A percentile compares a stretch with the other conserved stretches of the same genome.
These are phyloP conservation scores for Lethenteron reissneri DNA, from an alignment of 2,113 vertebrate genomes.

Conservation along the genomic window DNA sequence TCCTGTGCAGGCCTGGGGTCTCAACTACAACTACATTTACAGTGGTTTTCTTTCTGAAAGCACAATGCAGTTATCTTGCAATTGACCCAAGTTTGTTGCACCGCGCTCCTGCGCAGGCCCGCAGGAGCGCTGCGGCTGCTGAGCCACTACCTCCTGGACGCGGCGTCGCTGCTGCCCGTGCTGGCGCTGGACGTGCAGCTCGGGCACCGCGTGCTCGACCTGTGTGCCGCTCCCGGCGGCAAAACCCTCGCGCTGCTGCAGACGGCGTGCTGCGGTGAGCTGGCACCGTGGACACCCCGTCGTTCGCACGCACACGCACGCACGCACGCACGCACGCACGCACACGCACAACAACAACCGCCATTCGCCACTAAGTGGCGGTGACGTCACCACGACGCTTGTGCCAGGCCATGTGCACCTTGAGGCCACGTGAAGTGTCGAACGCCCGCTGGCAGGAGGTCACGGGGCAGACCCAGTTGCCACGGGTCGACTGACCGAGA, in stretches of 20 bases:
- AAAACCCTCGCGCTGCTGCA: conserved; percentile 66
- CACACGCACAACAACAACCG: no score
- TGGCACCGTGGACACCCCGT: no score
- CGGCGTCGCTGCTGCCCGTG: conserved; percentile 64
- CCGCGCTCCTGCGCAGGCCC: background rate
- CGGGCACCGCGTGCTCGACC: conserved; percentile 46
- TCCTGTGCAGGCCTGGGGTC: background rate
- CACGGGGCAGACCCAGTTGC: no score
- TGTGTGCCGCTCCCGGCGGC: conserved; percentile 77
- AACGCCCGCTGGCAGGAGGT: no score
- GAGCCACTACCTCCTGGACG: conserved; percentile 69
- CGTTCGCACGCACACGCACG: no score
- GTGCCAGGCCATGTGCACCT: no score
- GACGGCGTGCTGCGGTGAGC: conserved; percentile 42
- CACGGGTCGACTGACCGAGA: no score
- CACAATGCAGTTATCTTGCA: background rate
- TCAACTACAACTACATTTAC: background rate
- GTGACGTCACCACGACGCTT: no score
- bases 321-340: no score
- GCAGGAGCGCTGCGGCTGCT: conserved; percentile 25
- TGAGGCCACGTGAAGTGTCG: no score
- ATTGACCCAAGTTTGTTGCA: background rate
- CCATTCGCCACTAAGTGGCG: no score
- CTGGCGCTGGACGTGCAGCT: conserved; percentile 42
- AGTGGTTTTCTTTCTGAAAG: background rate